Conservation (phyloP, 1,140 invertebrate genomes). For the Procambarus virginalis region DNA sequence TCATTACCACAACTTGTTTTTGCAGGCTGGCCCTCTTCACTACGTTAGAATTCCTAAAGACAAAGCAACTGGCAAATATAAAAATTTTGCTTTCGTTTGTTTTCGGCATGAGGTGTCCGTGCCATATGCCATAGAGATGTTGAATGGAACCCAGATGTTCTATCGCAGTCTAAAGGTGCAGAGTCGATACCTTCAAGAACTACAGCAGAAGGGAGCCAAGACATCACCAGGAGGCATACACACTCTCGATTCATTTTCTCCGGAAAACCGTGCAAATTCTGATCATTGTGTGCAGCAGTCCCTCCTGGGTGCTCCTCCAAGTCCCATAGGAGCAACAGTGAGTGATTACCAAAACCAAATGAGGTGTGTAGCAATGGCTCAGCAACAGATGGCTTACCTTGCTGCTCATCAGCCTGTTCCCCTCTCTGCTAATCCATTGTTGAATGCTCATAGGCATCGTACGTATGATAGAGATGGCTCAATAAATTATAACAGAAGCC, state of each 20-base stretch:
- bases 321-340: constrained; percentile 14
- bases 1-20: background rate
- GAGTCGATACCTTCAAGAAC: constrained; percentile 37
- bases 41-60: constrained; percentile 62
- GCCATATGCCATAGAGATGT: constrained; percentile 59
- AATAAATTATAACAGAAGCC: constrained; percentile 4
- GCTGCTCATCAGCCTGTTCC: constrained; percentile 14
- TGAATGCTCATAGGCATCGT: constrained; percentile 29
- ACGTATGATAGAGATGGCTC: constrained; percentile 43
- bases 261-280: background rate
- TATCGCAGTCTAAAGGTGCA: constrained; percentile 52
- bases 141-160: constrained; percentile 44
- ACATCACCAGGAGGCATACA: constrained; percentile 32
- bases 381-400: constrained; percentile 46
- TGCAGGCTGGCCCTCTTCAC: constrained; percentile 64
- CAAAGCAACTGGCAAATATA: constrained; percentile 41
- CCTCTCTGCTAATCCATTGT: constrained; percentile 27
- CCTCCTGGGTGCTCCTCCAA: background rate
- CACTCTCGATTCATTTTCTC: constrained; percentile 24
- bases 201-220: constrained; percentile 5
- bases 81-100: constrained; percentile 63
- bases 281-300: constrained; percentile 34
- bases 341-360: background rate
- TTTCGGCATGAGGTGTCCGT: constrained; percentile 58
- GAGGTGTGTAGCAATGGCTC: constrained; percentile 10